phyloP scores from a whole-genome alignment of 1,140 invertebrate genomes.

The honey bee (Apis mellifera) region Amel_HAv3.1 CM009942.2:9417501-9418000 shows the following conservation, averaged over 20 bases:
- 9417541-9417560: conserved; percentile 44
- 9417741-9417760: background rate
- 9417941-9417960: no score
- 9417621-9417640: conserved; percentile 21
- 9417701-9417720: background rate
- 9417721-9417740: background rate
- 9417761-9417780: conserved; percentile 36
- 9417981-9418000: no score
- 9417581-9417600: conserved; percentile 42
- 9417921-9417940: no score
- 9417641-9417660: conserved; percentile 43
- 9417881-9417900: background rate
- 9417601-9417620: conserved; percentile 31
- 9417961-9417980: no score
- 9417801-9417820: background rate
- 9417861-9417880: background rate
- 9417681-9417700: background rate
- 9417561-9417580: conserved; percentile 55
- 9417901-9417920: background rate
- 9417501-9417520: conserved; percentile 30
- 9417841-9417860: background rate
- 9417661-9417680: conserved; percentile 45
- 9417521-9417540: conserved; percentile 63
- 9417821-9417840: background rate
- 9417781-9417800: background rate